Base-by-base conservation (phyloP, 2,888 invertebrate genomes). In the Yponomeuta evonymella region DNA sequence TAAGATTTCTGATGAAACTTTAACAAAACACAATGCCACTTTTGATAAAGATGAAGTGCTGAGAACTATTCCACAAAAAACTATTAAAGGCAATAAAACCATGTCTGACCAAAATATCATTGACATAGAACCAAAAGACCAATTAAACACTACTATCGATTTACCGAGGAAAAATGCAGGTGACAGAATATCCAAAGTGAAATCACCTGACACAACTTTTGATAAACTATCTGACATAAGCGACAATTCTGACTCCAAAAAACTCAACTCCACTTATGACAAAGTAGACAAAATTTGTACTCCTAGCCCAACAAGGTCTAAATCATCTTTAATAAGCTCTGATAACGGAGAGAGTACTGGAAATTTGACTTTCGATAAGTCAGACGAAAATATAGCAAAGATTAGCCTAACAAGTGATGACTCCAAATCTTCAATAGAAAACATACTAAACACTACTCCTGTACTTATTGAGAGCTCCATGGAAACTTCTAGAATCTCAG, bases 391-490 rank as follows among this genome's bases (percentile, higher is more conserved):
- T n/a, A 43, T 66, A 48, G 85, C 85, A 0, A 79, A 79, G 12
- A 83, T 90, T 8, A 90, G 88, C 72, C 84, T 90, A 15, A 88
- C 86, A 0, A 90, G 88, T 76, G 88, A 90, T 72, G 87, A 91
- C 15, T 87, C 87, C 0, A 79, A 75, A 58, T 58, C 51, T 58
- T 58, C 15, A 62, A 72, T 77, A 9, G 86, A 86, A 70, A 84
- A 87, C 70, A 86, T 89, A 48, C 74, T 86, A 0, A 88, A 89
- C 71, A 81, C 79, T 0, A 87, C 88, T 48, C 87, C 89, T 1
- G 71, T 90, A 5, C 76, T 90, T 0, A 82, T 91, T 71, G 90
- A 90, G 63, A 91, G 89, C 72, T 90, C 89, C 73, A 75, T 88
- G 48, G 88, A 90, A 63, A 86, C 85, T 48, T 82, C 87, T 4